Evolutionary conservation across 2,888 invertebrate species (phyloP).

Genomic region (Schizotus pectinicornis): DNA sequence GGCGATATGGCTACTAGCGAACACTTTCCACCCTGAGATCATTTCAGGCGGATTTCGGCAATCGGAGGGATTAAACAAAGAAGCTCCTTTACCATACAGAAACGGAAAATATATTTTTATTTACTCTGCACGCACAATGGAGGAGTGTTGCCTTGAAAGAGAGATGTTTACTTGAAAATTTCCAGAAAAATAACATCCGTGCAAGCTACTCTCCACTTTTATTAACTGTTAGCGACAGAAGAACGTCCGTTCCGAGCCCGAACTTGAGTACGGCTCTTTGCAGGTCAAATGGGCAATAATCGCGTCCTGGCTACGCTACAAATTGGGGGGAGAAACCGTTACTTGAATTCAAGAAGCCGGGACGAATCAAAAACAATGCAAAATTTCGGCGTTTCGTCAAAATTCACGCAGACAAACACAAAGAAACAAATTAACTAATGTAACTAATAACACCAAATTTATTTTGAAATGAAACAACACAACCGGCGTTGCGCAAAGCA

Average conservation of each 20-base stretch:
- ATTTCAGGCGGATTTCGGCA: conserved; percentile 7
- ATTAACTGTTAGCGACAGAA: conserved; percentile 24
- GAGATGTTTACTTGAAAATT: conserved; percentile 21
- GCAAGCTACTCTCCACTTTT: conserved; percentile 14
- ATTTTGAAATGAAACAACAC: no score
- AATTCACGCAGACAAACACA: no score
- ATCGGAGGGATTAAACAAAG: conserved; percentile 4
- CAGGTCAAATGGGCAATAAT: conserved; percentile 24
- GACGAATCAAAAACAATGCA: conserved; percentile 8
- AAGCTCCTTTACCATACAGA: conserved; percentile 1
- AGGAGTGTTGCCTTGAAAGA: conserved; percentile 10
- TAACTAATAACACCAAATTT: no score
- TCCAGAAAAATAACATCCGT: conserved; percentile 17
- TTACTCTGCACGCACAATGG: conserved; percentile 17
- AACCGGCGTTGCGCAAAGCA: no score
- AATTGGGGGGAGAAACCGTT: conserved; percentile 8
- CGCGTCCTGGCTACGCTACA: conserved; percentile 11
- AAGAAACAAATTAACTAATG: neutral
- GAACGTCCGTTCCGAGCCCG: conserved; percentile 11
- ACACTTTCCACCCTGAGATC: neutral
- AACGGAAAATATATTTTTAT: conserved; percentile 19
- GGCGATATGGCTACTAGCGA: conserved; percentile 4
- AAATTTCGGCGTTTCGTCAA: conserved; percentile 2
- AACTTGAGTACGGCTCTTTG: conserved; percentile 11
- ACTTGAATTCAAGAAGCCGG: conserved; percentile 2